phyloP scores from a whole-genome alignment of 2,888 invertebrate genomes.

The Agrotis segetum region DNA sequence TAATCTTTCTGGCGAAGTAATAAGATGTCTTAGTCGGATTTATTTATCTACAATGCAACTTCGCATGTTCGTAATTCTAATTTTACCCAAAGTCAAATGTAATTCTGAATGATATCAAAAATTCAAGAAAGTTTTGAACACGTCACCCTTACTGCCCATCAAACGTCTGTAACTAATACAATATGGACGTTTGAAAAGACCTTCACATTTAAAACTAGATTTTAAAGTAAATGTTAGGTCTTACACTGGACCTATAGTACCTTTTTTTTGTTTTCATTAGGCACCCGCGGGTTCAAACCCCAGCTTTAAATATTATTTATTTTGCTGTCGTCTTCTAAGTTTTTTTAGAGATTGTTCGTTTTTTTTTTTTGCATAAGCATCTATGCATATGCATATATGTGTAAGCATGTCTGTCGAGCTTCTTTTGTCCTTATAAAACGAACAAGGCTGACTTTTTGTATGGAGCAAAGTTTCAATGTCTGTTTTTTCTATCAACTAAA shows the following conservation, averaged over 20 bases:
- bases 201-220: conserved; percentile 10
- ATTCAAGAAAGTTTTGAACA: neutral
- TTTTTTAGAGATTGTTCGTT: no score
- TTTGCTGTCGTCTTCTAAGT: no score
- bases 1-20: no score
- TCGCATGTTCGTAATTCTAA: neutral
- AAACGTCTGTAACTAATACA: neutral
- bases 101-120: no score
- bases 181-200: conserved; percentile 22
- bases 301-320: no score
- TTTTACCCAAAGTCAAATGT: neutral
- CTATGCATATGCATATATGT: no score
- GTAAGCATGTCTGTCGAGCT: neutral
- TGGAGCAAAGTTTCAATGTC: no score
- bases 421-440: neutral
- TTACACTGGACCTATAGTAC: neutral
- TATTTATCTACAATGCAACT: neutral
- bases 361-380: no score
- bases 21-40: no score
- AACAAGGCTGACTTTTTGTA: neutral
- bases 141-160: neutral
- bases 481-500: conserved; percentile 9
- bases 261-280: neutral
- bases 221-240: neutral
- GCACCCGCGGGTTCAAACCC: no score